Percentiles rank a stretch among this genome's conserved stretches.
These are phyloP conservation scores for Psephotus haematonotus DNA, from an alignment of 2,113 vertebrate species.

Conservation along the genomic window DNA sequence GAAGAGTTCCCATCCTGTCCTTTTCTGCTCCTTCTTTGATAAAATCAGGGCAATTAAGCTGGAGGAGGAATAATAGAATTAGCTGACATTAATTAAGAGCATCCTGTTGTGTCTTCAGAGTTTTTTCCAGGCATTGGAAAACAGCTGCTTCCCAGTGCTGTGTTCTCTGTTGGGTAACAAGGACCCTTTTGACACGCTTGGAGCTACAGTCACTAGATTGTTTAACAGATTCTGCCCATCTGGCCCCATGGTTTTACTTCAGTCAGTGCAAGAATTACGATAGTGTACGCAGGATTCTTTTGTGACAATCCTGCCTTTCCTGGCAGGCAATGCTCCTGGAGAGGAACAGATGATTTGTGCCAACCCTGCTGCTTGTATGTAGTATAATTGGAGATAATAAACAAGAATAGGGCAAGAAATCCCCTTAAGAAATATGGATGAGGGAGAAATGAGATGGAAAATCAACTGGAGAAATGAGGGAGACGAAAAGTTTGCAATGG, in stretches of 20 bases:
- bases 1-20: not conserved
- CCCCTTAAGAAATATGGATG: not conserved
- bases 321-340: not conserved
- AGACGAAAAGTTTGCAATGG: not conserved
- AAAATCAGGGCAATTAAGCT: not conserved
- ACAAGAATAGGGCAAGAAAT: not conserved
- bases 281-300: not conserved
- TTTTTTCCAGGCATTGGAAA: not conserved
- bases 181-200: not conserved
- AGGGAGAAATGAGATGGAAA: not conserved
- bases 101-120: not conserved
- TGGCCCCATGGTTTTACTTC: not conserved
- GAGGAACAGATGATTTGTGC: not conserved
- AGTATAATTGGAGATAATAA: not conserved
- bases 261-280: not conserved
- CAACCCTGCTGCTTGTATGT: not conserved
- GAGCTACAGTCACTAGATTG: not conserved
- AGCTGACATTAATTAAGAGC: constrained; percentile 8
- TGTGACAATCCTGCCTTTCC: not conserved
- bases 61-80: not conserved
- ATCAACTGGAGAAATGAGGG: not conserved
- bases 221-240: constrained; percentile 30
- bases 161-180: not conserved
- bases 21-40: not conserved
- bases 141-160: not conserved